Percentiles rank a stretch among this genome's conserved stretches.
phyloP scores from a whole-genome alignment of 2,888 invertebrate genomes.

The Hartigia nigra region DNA sequence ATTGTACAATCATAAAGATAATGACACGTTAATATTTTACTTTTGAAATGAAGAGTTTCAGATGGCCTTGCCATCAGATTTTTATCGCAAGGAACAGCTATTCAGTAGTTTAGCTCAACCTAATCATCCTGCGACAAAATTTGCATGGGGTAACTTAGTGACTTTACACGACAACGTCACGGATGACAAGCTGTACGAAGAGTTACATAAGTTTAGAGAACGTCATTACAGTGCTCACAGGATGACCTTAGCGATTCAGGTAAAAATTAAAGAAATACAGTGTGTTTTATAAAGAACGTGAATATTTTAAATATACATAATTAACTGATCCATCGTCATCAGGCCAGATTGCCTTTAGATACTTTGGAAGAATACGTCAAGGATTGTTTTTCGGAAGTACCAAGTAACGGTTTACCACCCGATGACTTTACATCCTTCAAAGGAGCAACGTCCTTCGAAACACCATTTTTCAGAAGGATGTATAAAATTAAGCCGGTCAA shows the following conservation, averaged over 20 bases:
- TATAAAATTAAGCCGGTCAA: conserved; percentile 82
- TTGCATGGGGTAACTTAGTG: conserved; percentile 86
- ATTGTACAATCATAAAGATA: not conserved
- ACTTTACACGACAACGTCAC: conserved; percentile 77
- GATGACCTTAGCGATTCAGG: conserved; percentile 89
- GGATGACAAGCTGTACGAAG: conserved; percentile 76
- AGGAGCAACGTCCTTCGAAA: conserved; percentile 70
- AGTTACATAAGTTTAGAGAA: conserved; percentile 79
- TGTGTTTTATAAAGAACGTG: conserved; percentile 20
- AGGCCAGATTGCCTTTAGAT: conserved; percentile 74
- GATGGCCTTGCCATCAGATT: conserved; percentile 80
- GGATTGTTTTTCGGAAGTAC: conserved; percentile 76
- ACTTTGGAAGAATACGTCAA: conserved; percentile 75
- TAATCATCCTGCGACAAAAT: conserved; percentile 81
- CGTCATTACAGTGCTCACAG: conserved; percentile 87
- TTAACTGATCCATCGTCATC: conserved; percentile 3
- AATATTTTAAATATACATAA: not conserved
- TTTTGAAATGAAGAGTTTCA: conserved; percentile 76
- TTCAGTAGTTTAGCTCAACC: conserved; percentile 75
- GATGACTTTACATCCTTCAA: conserved; percentile 72
- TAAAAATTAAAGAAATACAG: conserved; percentile 52
- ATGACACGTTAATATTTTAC: not conserved
- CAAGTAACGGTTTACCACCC: conserved; percentile 73
- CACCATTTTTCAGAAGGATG: conserved; percentile 73
- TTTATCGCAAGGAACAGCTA: conserved; percentile 81